Percentiles rank a stretch among this genome's conserved stretches.
Conservation (phyloP, 2,113 vertebrate genomes). For the Eclectus roratus region DNA sequence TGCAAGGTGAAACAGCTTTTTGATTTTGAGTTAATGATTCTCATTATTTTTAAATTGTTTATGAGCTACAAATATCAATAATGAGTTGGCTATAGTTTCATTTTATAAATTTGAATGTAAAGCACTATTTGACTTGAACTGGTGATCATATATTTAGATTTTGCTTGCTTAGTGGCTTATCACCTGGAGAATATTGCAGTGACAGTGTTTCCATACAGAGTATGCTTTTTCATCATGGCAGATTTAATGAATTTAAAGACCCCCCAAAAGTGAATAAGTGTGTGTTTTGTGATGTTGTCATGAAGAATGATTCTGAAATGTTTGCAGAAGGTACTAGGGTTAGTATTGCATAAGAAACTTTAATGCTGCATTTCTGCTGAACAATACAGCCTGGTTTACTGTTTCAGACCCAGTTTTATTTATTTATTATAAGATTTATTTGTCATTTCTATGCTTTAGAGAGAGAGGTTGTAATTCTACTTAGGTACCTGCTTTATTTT, state of each 20-base stretch:
- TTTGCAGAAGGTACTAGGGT: background rate
- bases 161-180: background rate
- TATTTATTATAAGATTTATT: background rate
- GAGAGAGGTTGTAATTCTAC: background rate
- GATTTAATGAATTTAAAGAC: background rate
- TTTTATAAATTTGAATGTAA: background rate
- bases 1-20: background rate
- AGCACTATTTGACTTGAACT: background rate
- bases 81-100: background rate
- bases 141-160: background rate
- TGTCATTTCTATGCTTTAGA: background rate
- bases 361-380: background rate
- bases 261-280: background rate
- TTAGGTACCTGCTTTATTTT: background rate
- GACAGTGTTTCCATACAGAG: background rate
- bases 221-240: background rate
- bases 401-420: background rate
- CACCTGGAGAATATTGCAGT: background rate
- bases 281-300: background rate
- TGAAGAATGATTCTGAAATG: background rate
- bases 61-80: background rate
- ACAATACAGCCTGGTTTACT: background rate
- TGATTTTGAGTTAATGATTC: background rate
- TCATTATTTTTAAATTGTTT: conserved; percentile 4
- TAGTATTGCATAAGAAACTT: background rate